phyloP scores from a whole-genome alignment of 2,888 invertebrate genomes.

The Anarsia innoxiella region DNA sequence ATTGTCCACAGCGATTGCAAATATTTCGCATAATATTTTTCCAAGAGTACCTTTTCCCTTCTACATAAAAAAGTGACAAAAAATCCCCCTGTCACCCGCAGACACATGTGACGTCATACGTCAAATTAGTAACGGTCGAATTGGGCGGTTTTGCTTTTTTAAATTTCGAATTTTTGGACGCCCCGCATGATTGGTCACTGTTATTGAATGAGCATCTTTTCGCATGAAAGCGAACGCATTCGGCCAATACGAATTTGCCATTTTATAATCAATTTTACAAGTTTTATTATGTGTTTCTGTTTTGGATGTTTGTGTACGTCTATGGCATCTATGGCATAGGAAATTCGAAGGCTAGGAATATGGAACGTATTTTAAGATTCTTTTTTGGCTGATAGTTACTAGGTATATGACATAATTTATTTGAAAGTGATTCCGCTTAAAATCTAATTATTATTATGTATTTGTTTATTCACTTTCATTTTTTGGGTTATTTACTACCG shows the following conservation, averaged over 20 bases:
- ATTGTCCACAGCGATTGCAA: not conserved
- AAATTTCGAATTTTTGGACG: slow-evolving; percentile 63
- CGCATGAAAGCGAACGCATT: slow-evolving; percentile 39
- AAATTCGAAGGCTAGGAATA: too few species aligned
- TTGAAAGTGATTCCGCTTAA: too few species aligned
- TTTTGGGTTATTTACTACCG: too few species aligned
- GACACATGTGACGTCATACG: slow-evolving; percentile 63
- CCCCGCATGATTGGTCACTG: slow-evolving; percentile 60
- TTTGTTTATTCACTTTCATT: too few species aligned
- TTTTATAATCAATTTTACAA: not conserved
- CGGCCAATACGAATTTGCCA: slow-evolving; percentile 32
- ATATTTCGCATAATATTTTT: not conserved
- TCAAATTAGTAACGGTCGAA: slow-evolving; percentile 68
- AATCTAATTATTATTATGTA: too few species aligned
- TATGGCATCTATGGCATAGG: too few species aligned
- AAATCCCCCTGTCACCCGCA: slow-evolving; percentile 35
- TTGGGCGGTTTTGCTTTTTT: slow-evolving; percentile 58
- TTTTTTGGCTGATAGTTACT: not conserved
- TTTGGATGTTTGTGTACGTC: not conserved
- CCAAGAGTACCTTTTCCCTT: not conserved
- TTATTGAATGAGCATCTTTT: slow-evolving; percentile 46
- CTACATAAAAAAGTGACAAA: not conserved
- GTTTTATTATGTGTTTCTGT: not conserved
- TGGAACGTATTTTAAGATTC: not conserved
- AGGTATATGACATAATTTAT: too few species aligned